These are phyloP conservation scores for Cyclopterus lumpus DNA, from an alignment of 2,797 vertebrate genomes.

Conservation along the genomic window DNA sequence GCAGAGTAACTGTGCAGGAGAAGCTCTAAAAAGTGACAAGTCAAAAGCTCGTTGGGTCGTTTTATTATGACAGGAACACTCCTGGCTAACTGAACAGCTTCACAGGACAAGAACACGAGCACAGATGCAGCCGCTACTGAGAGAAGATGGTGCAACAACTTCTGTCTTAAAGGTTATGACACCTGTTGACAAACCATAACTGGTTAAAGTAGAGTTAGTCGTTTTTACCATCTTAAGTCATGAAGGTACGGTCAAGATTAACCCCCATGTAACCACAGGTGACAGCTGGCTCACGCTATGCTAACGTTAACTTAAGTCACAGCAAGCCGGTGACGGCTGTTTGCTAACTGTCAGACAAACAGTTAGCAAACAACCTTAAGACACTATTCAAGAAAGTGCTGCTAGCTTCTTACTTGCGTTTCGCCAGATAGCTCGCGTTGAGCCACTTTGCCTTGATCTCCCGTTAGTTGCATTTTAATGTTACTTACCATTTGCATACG, in stretches of 20 bases:
- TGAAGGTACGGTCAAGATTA: conserved; percentile 31
- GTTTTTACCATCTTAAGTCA: conserved; percentile 10
- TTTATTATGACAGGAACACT: not conserved
- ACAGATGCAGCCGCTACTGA: too few species aligned
- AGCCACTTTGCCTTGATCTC: conserved; percentile 1
- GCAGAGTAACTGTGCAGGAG: not conserved
- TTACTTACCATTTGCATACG: conserved; percentile 89
- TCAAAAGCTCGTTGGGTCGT: not conserved
- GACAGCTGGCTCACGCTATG: conserved; percentile 25
- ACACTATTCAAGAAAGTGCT: too few species aligned
- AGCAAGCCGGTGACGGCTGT: conserved; percentile 22
- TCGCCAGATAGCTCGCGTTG: not conserved
- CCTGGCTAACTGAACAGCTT: not conserved
- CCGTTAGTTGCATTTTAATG: not conserved
- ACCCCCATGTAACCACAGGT: not conserved
- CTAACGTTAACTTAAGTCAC: conserved; percentile 15
- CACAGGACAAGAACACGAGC: too few species aligned
- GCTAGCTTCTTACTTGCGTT: too few species aligned
- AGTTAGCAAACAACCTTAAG: conserved; percentile 15
- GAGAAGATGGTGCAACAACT: not conserved
- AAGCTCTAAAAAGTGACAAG: not conserved
- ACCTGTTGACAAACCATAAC: conserved; percentile 6
- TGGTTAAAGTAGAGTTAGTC: not conserved
- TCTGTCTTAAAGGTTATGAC: not conserved
- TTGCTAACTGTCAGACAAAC: conserved; percentile 1